Conservation (phyloP, 2,797 vertebrate genomes). For the Fistularia commersonii region DNA sequence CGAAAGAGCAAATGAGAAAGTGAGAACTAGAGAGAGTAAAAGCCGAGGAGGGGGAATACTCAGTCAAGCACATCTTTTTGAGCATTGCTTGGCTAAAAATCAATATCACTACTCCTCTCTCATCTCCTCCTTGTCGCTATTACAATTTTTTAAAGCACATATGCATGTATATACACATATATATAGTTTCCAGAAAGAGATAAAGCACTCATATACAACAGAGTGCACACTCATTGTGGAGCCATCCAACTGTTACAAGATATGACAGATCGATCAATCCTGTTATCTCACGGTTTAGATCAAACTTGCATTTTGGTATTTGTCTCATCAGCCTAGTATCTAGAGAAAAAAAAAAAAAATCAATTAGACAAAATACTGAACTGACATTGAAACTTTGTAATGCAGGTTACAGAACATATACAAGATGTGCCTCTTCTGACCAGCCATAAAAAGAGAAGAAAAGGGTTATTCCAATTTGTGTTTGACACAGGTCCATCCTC, state of each 20-base stretch:
- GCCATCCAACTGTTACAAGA: constrained; percentile 52
- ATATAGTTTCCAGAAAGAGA: constrained; percentile 36
- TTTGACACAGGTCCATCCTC: constrained; percentile 69
- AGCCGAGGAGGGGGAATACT: constrained; percentile 51
- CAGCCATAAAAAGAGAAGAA: too few relatives aligned
- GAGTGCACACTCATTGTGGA: constrained; percentile 23
- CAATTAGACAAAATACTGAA: too few relatives aligned
- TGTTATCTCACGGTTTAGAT: constrained; percentile 58
- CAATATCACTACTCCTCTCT: constrained; percentile 43
- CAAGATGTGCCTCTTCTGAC: too few relatives aligned
- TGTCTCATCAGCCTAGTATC: background rate
- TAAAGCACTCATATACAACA: constrained; percentile 33
- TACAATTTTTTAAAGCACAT: constrained; percentile 50
- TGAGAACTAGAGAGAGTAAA: background rate
- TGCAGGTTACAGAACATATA: too few relatives aligned
- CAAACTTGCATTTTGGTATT: constrained; percentile 15
- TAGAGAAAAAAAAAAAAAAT: too few relatives aligned
- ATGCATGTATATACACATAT: constrained; percentile 14
- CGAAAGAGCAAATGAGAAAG: constrained; percentile 6
- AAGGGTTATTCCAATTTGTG: constrained; percentile 68
- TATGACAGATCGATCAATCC: constrained; percentile 65
- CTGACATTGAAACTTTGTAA: too few relatives aligned
- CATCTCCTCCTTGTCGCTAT: constrained; percentile 39
- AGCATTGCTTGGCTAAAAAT: constrained; percentile 46
- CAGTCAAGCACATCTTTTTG: constrained; percentile 66